Base-by-base conservation (phyloP, 2,888 invertebrate genomes). In the Apamea epomidion region DNA sequence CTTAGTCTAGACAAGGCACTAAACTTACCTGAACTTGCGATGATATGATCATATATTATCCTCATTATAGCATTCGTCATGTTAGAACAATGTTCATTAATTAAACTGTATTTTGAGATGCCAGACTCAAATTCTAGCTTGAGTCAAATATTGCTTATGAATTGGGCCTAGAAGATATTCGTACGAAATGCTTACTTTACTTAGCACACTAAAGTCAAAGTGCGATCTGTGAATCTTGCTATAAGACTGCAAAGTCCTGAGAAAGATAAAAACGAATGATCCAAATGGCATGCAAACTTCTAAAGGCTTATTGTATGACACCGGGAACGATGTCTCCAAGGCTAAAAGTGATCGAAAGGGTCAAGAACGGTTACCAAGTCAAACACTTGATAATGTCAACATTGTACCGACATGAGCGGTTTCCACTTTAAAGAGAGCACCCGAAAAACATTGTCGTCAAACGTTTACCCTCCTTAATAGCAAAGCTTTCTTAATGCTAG, bases 1-100 rank as follows among this genome's bases (percentile, higher is more conserved):
- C 37, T 48, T 54, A 70, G 45, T 76, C 37, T 69, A 81, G 29
- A 69, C 62, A 64, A 64, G 45, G 1, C 32, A 37, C 42, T 48
- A n/a, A 81, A 54, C 12, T 81, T 69, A 76, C 51, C 68, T 62
- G 42, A 75, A 69, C 54, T 45, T 32, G 14, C 21, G 4, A 45
- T 25, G 4, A 5, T 42, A 68, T 51, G 42, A 73, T 58, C 48
- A 69, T 69, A 51, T 21, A 74, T 10, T 80, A 67, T 32, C 54
- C 1, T 18, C 12, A n/a, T 62, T 45, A 37, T 14, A 12, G 48
- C 2, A 3, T 14, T 48, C 45, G 45, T 48, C 45, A 48, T 48
- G 45, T 48, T 48, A 14, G 1, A 2, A 69, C 21, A 58, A 29
- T 54, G 25, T 32, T 48, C 54, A 37, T 54, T 62, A 25, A 6